Evolutionary conservation across 2,888 invertebrate genomes (phyloP).

Genomic region (Drosophila lacicola): DNA sequence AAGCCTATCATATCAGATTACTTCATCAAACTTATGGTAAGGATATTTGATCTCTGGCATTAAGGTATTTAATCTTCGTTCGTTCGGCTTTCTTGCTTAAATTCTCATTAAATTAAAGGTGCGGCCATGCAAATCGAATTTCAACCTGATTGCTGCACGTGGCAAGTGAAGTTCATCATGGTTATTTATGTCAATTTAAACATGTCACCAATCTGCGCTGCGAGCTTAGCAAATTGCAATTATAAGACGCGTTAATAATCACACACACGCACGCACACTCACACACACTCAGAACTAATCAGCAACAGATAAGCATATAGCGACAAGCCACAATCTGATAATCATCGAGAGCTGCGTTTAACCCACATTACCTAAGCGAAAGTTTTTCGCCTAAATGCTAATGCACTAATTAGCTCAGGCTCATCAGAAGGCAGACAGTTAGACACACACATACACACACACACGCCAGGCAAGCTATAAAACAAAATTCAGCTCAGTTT

Average conservation of each 20-base stretch:
- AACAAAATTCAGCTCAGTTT: conserved; percentile 27
- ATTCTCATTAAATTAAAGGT: conserved; percentile 57
- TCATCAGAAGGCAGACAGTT: conserved; percentile 24
- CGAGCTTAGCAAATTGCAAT: conserved; percentile 50
- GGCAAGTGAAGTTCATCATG: conserved; percentile 47
- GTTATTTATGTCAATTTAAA: conserved; percentile 63
- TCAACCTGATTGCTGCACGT: conserved; percentile 37
- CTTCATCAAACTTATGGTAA: neutral
- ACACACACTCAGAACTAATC: conserved; percentile 43
- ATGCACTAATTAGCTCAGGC: conserved; percentile 71
- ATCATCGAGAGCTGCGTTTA: conserved; percentile 40
- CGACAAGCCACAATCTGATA: conserved; percentile 22
- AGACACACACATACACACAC: neutral
- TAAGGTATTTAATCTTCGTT: neutral
- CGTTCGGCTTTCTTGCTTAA: conserved; percentile 11
- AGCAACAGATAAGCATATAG: conserved; percentile 40
- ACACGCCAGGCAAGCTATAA: conserved; percentile 28
- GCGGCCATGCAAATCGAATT: conserved; percentile 57
- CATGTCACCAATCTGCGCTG: conserved; percentile 47
- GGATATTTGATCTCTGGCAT: neutral
- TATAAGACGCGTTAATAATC: conserved; percentile 44
- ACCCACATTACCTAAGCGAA: conserved; percentile 57
- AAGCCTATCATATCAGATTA: no score
- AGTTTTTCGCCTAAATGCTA: conserved; percentile 56
- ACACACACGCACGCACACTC: conserved; percentile 10